Percentiles rank a stretch among this genome's conserved stretches.
Evolutionary conservation across 64 coral and sea anemone species (phyloP).

Genomic region (Platygyra sinensis): DNA sequence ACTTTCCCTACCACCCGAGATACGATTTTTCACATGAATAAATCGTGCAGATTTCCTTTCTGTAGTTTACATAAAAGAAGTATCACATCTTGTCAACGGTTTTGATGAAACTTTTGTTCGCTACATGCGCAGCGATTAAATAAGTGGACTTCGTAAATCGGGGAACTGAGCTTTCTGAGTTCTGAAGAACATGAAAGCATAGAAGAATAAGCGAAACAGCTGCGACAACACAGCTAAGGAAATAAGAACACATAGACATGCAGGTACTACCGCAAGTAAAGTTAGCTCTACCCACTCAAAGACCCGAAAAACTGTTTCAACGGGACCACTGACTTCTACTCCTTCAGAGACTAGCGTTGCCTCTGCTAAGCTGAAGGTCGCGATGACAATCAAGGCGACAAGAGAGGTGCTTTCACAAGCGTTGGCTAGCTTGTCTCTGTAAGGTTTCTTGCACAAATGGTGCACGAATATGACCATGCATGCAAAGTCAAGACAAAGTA

Average conservation of each 20-base stretch:
- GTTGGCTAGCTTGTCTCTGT: constrained; percentile 54
- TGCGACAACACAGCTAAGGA: constrained; percentile 21
- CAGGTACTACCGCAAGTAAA: constrained; percentile 38
- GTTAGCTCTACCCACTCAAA: constrained; percentile 41
- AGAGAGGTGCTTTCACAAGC: constrained; percentile 64
- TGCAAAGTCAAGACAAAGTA: constrained; percentile 24
- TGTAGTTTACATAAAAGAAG: background rate
- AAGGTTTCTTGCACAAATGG: constrained; percentile 59
- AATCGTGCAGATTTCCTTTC: background rate
- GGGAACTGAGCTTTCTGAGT: background rate
- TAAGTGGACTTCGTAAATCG: background rate
- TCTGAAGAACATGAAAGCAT: background rate
- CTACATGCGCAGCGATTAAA: background rate
- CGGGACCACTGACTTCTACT: constrained; percentile 30
- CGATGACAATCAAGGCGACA: constrained; percentile 45
- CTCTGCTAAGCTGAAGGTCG: constrained; percentile 8
- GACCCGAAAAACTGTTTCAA: background rate
- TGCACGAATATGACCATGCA: constrained; percentile 69
- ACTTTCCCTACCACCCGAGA: too few species aligned
- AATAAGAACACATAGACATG: constrained; percentile 26
- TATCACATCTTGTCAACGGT: background rate
- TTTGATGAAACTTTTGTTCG: background rate
- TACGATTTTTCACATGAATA: too few species aligned
- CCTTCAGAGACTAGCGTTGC: constrained; percentile 33
- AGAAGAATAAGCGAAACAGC: background rate